phyloP scores from a whole-genome alignment of 2,113 vertebrate species.

The Serinus canaria region DNA sequence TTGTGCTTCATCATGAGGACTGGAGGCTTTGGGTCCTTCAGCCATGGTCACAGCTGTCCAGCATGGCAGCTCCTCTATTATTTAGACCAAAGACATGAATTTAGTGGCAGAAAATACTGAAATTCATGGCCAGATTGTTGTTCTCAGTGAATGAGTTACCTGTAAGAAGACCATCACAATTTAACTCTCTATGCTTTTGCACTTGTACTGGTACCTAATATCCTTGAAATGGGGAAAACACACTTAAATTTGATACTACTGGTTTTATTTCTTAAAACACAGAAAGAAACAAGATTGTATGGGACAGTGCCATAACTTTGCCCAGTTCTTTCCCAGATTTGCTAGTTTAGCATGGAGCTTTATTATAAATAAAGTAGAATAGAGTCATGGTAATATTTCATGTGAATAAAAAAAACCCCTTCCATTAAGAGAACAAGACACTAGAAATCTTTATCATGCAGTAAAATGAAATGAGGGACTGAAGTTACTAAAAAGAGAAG shows the following conservation, averaged over 20 bases:
- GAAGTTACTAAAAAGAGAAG: neutral
- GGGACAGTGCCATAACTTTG: neutral
- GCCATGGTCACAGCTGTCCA: neutral
- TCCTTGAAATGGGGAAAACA: neutral
- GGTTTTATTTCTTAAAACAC: neutral
- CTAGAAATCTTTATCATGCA: neutral
- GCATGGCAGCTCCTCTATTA: neutral
- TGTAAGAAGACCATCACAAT: neutral
- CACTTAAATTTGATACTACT: neutral
- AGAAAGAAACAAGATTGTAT: neutral
- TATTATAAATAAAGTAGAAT: neutral
- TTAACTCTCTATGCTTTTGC: neutral
- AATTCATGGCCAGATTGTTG: neutral
- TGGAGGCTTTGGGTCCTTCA: neutral
- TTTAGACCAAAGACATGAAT: neutral
- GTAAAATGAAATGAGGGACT: neutral
- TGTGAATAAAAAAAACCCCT: rapidly evolving
- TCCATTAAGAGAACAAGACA: neutral
- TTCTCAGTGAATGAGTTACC: neutral
- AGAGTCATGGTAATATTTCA: neutral
- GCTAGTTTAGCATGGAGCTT: neutral
- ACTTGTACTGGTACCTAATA: neutral
- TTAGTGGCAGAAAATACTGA: neutral
- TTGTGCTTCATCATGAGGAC: neutral
- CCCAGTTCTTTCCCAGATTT: neutral